Conservation (phyloP, 37 sponge, comb jelly and placozoan genomes). For the Ianthella basta region DNA sequence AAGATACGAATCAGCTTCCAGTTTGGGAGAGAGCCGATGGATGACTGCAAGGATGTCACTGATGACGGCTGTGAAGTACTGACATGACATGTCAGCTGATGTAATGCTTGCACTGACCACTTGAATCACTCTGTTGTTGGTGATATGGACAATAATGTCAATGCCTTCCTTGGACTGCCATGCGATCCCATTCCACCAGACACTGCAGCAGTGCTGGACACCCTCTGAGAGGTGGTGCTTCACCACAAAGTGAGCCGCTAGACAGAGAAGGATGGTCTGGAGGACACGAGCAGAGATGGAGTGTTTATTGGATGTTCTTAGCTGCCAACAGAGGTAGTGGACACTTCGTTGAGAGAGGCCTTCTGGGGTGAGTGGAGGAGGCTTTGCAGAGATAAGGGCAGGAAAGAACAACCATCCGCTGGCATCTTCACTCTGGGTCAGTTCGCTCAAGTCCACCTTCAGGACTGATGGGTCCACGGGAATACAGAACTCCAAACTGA, state of each 20-base stretch:
- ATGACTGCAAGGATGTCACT: neutral
- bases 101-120: neutral
- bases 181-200: slow-evolving; percentile 24
- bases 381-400: neutral
- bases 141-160: slow-evolving; percentile 5
- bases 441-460: neutral
- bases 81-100: neutral
- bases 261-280: slow-evolving; percentile 11
- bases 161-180: neutral
- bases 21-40: neutral
- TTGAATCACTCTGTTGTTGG: slow-evolving; percentile 3
- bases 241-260: neutral
- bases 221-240: neutral
- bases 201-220: slow-evolving; percentile 1
- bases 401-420: slow-evolving; percentile 11
- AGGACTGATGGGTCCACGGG: neutral
- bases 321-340: slow-evolving; percentile 8
- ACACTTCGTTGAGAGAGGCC: neutral
- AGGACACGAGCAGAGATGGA: slow-evolving; percentile 7
- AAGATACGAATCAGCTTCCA: neutral
- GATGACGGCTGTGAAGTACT: neutral
- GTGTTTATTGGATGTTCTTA: neutral
- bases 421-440: neutral
- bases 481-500: slow-evolving; percentile 8
- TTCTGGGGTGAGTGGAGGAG: neutral